These are phyloP conservation scores for Acheta domesticus DNA, from an alignment of 2,888 invertebrate species.

Conservation along the genomic window DNA sequence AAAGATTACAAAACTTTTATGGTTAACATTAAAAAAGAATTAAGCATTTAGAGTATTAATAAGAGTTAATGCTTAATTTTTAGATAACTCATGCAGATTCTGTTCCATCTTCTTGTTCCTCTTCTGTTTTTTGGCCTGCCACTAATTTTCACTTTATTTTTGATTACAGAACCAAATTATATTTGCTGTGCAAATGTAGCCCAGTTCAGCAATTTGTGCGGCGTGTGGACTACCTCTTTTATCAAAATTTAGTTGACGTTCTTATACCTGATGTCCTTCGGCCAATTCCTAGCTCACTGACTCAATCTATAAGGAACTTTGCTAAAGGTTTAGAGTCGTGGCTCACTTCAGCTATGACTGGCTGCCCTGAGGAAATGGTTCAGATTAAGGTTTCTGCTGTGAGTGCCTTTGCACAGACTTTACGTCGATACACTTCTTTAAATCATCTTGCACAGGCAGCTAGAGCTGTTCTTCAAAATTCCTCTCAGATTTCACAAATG, in stretches of 20 bases:
- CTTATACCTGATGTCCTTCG: conserved; percentile 94
- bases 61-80: too few species aligned
- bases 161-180: conserved; percentile 59
- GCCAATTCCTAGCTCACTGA: conserved; percentile 89
- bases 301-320: conserved; percentile 89
- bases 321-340: conserved; percentile 90
- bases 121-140: too few species aligned
- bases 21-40: too few species aligned
- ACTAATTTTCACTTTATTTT: too few species aligned
- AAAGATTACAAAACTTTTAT: too few species aligned
- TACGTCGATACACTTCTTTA: conserved; percentile 92
- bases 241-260: conserved; percentile 93
- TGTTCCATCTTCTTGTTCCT: too few species aligned
- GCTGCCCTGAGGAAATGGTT: conserved; percentile 76
- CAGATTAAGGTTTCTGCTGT: conserved; percentile 79
- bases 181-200: conserved; percentile 63
- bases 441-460: conserved; percentile 97
- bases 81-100: too few species aligned
- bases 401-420: conserved; percentile 88
- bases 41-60: too few species aligned
- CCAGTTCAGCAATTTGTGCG: conserved; percentile 77
- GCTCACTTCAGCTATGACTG: conserved; percentile 75
- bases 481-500: conserved; percentile 95
- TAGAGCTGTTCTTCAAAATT: conserved; percentile 91
- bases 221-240: conserved; percentile 84